phyloP scores from a whole-genome alignment of 1,140 invertebrate genomes.

The Polypedilum pembai region DNA sequence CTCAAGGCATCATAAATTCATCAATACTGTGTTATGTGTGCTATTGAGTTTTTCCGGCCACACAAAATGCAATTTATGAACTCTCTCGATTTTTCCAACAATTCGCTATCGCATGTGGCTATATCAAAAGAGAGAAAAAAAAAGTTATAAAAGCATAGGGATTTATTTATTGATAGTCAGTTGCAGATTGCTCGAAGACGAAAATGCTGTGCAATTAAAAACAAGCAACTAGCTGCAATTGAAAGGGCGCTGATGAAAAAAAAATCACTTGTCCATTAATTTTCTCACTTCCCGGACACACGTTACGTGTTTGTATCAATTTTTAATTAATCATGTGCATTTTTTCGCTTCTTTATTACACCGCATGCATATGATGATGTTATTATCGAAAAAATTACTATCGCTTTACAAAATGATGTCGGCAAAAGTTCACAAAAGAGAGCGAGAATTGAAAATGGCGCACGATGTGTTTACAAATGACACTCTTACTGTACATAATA shows the following conservation, averaged over 20 bases:
- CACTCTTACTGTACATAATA: neutral
- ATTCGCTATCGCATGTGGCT: neutral
- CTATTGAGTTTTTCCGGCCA: neutral
- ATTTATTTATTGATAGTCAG: constrained; percentile 11
- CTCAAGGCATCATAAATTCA: constrained; percentile 23
- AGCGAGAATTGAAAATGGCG: neutral
- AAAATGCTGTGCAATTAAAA: neutral
- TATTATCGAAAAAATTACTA: no score
- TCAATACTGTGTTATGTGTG: neutral
- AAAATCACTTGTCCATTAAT: neutral
- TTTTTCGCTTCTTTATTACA: neutral
- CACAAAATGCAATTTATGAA: neutral
- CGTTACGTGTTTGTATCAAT: neutral
- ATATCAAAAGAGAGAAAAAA: no score
- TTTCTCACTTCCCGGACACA: constrained; percentile 3
- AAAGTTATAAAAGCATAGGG: neutral
- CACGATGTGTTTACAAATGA: constrained; percentile 20
- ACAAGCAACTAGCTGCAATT: neutral
- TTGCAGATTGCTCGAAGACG: neutral
- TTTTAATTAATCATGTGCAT: constrained; percentile 2
- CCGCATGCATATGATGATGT: no score
- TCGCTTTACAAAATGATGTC: constrained; percentile 1
- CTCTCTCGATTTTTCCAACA: neutral
- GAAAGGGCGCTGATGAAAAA: constrained; percentile 2
- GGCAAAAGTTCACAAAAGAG: neutral